A percentile compares a stretch with the other conserved stretches of the same genome.
Evolutionary conservation across 1,140 invertebrate species (phyloP).

Genomic region (Drosophila guanche): DNA sequence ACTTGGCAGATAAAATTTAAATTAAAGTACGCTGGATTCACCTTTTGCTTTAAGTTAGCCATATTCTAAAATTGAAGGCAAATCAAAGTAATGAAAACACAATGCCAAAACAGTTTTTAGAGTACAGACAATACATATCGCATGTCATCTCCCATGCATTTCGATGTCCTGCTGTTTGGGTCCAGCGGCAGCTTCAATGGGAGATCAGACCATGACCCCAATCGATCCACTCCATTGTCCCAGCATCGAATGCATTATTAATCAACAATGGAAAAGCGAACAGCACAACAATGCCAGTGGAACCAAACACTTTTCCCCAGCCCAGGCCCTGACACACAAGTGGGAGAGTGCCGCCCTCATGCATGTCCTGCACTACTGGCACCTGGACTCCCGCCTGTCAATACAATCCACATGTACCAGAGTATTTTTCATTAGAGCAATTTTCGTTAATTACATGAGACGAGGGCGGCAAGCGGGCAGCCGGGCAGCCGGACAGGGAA

Average conservation of each 20-base stretch:
- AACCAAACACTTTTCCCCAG: conserved; percentile 23
- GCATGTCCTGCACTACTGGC: neutral
- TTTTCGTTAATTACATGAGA: conserved; percentile 63
- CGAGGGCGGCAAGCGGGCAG: conserved; percentile 1
- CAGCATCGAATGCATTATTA: conserved; percentile 42
- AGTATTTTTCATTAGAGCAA: conserved; percentile 66
- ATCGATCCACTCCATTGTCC: conserved; percentile 47
- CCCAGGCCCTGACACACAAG: too few relatives aligned
- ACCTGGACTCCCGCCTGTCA: conserved; percentile 38
- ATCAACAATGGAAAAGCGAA: conserved; percentile 41
- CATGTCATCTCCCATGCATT: neutral
- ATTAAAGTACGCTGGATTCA: too few relatives aligned
- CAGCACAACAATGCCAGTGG: conserved; percentile 26
- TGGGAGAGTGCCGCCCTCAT: neutral
- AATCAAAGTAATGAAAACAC: conserved; percentile 8
- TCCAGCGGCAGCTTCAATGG: neutral
- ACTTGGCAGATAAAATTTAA: too few relatives aligned
- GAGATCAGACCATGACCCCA: conserved; percentile 27
- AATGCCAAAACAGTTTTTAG: neutral
- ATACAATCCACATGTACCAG: conserved; percentile 24
- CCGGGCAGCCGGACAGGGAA: neutral
- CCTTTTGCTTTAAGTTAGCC: too few relatives aligned
- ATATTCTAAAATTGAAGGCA: neutral
- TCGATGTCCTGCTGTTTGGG: neutral
- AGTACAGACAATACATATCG: conserved; percentile 11